phyloP scores from a whole-genome alignment of 2,888 invertebrate species.

The Erannis defoliaria region DNA sequence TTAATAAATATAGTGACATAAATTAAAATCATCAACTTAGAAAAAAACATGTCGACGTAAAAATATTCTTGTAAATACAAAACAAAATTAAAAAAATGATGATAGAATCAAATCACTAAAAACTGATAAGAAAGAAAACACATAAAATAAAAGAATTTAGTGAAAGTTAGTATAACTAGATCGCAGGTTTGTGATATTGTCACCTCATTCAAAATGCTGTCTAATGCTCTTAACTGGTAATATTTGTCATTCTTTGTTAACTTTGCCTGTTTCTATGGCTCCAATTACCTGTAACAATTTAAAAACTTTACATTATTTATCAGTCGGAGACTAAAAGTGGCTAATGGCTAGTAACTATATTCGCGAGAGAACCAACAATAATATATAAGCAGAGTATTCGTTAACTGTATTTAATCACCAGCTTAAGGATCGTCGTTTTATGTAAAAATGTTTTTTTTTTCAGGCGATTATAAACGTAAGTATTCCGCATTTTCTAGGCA shows the following conservation, averaged over 20 bases:
- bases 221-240: not conserved
- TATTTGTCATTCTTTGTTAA: not conserved
- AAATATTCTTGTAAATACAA: not conserved
- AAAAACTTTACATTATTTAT: conserved; percentile 8
- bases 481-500: too few species aligned
- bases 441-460: too few species aligned
- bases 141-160: conserved; percentile 3
- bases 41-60: conserved; percentile 6
- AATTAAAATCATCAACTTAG: conserved; percentile 12
- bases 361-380: not conserved
- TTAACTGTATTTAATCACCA: too few species aligned
- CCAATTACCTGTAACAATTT: conserved; percentile 30
- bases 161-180: conserved; percentile 17
- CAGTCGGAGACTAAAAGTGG: conserved; percentile 14
- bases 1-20: conserved; percentile 14
- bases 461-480: too few species aligned
- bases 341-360: not conserved
- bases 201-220: conserved; percentile 14
- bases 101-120: not conserved
- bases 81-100: not conserved
- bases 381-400: not conserved
- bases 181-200: conserved; percentile 23
- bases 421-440: too few species aligned
- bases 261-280: not conserved
- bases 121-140: not conserved